Evolutionary conservation across 2,888 invertebrate species (phyloP).

Genomic region (Chrysotoxum bicinctum): DNA sequence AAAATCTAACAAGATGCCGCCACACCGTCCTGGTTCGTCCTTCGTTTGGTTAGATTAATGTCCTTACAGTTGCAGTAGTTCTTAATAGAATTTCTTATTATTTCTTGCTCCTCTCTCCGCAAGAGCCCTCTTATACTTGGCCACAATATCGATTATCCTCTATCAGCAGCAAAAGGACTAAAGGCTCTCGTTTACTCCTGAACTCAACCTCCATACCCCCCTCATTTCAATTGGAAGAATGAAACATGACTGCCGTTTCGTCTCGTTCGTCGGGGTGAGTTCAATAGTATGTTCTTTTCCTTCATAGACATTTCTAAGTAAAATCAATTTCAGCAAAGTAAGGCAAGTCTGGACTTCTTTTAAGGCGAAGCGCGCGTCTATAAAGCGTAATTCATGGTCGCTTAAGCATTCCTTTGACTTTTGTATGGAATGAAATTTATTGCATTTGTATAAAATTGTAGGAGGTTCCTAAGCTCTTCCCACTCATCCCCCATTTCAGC

Average conservation of each 20-base stretch:
- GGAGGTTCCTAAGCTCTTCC: conserved; percentile 10
- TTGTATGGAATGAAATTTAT: conserved; percentile 55
- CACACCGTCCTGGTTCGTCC: conserved; percentile 21
- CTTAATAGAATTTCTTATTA: conserved; percentile 72
- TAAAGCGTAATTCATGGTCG: conserved; percentile 57
- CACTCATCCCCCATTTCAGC: not conserved
- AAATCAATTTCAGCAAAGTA: conserved; percentile 53
- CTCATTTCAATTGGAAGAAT: conserved; percentile 39
- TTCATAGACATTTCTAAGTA: conserved; percentile 44
- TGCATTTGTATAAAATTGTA: conserved; percentile 40
- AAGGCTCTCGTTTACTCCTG: not conserved
- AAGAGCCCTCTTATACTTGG: conserved; percentile 11
- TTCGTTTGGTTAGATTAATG: conserved; percentile 64
- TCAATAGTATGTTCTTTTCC: conserved; percentile 52
- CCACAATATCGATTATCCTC: conserved; percentile 65
- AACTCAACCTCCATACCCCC: not conserved
- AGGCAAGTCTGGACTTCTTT: conserved; percentile 7
- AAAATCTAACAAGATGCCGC: conserved; percentile 17
- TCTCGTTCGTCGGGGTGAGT: conserved; percentile 20
- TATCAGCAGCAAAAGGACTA: not conserved
- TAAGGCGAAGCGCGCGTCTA: conserved; percentile 25
- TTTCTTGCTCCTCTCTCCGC: conserved; percentile 18
- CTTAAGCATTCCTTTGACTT: conserved; percentile 43
- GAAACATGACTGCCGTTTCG: conserved; percentile 22
- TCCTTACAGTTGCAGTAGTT: conserved; percentile 70